These are phyloP conservation scores for Hassar affinis DNA, from an alignment of 2,113 vertebrate genomes.

Conservation along the genomic window DNA sequence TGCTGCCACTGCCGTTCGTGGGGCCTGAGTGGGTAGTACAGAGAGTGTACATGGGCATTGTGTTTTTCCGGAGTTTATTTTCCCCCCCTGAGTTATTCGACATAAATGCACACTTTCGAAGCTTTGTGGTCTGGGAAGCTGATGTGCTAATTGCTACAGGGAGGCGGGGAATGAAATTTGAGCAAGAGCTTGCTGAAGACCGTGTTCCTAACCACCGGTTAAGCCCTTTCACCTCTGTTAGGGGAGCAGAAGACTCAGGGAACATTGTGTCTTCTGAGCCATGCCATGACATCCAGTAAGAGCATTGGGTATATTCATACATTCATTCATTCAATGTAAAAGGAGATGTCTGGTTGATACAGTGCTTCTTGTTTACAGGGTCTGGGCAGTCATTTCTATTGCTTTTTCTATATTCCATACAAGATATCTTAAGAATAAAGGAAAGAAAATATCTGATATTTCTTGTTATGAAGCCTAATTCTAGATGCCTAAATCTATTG, in stretches of 20 bases:
- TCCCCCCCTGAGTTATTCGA: constrained; percentile 57
- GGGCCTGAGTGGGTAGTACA: constrained; percentile 64
- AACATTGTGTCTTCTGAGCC: constrained; percentile 1
- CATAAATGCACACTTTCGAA: constrained; percentile 62
- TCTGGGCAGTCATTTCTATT: not conserved
- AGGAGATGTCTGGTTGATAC: not conserved
- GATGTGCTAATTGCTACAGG: constrained; percentile 61
- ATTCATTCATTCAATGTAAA: not conserved
- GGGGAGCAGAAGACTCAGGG: not conserved
- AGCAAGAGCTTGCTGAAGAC: constrained; percentile 29
- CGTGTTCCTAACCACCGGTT: constrained; percentile 14
- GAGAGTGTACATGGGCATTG: constrained; percentile 58
- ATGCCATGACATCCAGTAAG: not conserved
- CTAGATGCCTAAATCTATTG: not conserved
- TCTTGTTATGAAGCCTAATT: not conserved
- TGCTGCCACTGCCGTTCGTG: constrained; percentile 55
- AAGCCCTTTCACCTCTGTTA: constrained; percentile 15
- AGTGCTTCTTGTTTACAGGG: not conserved
- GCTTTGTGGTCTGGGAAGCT: constrained; percentile 45
- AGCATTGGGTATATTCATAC: too few relatives aligned
- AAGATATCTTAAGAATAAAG: not conserved
- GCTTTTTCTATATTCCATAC: not conserved
- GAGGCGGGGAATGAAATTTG: constrained; percentile 43
- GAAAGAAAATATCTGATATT: not conserved
- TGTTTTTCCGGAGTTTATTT: constrained; percentile 71